Conservation (phyloP, 2,888 invertebrate species). For the Orthosia cruda region DNA sequence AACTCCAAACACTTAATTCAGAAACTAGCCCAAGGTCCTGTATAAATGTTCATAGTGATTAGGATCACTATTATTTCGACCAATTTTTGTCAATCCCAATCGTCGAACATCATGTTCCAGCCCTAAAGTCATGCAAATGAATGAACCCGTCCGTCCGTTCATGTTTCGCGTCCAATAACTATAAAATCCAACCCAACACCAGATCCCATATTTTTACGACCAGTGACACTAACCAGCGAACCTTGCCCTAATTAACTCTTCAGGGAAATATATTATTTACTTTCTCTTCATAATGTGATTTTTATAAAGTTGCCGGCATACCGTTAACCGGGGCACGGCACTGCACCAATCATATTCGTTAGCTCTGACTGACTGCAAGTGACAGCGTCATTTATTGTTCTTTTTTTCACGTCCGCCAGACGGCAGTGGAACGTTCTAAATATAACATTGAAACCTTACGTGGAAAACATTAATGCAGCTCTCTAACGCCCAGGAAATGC, state of each 20-base stretch:
- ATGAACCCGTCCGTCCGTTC: conserved; percentile 30
- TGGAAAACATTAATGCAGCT: conserved; percentile 34
- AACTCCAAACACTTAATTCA: too few species aligned
- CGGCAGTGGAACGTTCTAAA: conserved; percentile 32
- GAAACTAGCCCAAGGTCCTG: not conserved
- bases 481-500: conserved; percentile 11
- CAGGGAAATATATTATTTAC: conserved; percentile 27
- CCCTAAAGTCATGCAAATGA: conserved; percentile 49
- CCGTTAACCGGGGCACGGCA: conserved; percentile 34
- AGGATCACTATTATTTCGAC: conserved; percentile 9
- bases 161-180: conserved; percentile 35
- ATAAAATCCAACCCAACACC: conserved; percentile 46
- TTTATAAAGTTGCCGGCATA: conserved; percentile 33
- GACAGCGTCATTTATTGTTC: conserved; percentile 55
- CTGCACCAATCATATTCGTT: conserved; percentile 63
- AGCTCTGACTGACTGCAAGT: conserved; percentile 52
- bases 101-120: conserved; percentile 31
- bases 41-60: conserved; percentile 7
- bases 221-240: conserved; percentile 21
- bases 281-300: conserved; percentile 15
- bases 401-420: conserved; percentile 31
- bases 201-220: conserved; percentile 36
- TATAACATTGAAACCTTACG: conserved; percentile 33
- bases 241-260: conserved; percentile 42
- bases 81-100: conserved; percentile 28